A percentile compares a stretch with the other conserved stretches of the same genome.
phyloP scores from a whole-genome alignment of 2,888 invertebrate species.

The Augiades crinisus region DNA sequence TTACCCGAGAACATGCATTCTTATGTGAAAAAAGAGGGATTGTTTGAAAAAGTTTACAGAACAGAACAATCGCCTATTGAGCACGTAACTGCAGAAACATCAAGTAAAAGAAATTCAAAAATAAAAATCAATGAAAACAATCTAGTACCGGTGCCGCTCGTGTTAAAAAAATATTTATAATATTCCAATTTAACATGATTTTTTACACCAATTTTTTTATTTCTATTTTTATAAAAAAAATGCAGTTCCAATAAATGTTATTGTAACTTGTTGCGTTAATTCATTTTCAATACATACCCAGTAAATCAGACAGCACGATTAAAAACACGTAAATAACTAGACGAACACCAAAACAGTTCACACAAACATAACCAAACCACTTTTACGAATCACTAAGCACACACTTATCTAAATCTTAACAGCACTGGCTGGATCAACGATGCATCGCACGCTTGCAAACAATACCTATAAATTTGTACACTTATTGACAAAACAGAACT shows the following conservation, averaged over 20 bases:
- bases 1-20: conserved; percentile 14
- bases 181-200: too few species aligned
- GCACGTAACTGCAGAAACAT: conserved; percentile 24
- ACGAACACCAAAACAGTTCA: conserved; percentile 23
- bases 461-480: conserved; percentile 28
- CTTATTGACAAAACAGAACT: conserved; percentile 69
- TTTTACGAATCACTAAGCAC: conserved; percentile 18
- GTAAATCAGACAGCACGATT: neutral
- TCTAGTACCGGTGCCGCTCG: conserved; percentile 55
- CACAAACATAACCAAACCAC: conserved; percentile 22
- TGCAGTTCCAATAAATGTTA: neutral
- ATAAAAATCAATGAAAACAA: conserved; percentile 45
- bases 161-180: conserved; percentile 38
- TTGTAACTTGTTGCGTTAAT: neutral
- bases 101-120: conserved; percentile 32
- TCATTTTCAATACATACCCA: neutral
- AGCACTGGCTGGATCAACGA: conserved; percentile 30
- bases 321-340: neutral
- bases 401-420: conserved; percentile 35
- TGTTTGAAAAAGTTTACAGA: conserved; percentile 25
- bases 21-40: conserved; percentile 26
- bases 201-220: too few species aligned
- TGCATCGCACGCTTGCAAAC: conserved; percentile 34
- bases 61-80: conserved; percentile 34
- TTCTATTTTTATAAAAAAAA: neutral